A percentile compares a stretch with the other conserved stretches of the same genome.
Evolutionary conservation across 2,797 vertebrate species (phyloP).

Genomic region (Gambusia yucatana): DNA sequence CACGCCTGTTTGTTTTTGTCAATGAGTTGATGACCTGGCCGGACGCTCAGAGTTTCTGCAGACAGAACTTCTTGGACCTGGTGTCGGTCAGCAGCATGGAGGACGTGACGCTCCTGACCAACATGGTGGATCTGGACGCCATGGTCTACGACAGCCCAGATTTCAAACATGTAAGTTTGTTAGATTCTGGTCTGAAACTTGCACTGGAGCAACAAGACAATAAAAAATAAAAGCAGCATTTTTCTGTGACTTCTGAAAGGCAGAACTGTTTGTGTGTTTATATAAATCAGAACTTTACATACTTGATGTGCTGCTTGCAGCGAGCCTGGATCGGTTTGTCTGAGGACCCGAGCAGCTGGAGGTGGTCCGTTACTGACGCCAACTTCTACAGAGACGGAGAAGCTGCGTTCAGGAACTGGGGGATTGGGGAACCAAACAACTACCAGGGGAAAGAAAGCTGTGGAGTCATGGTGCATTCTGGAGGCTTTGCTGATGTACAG

Average conservation of each 20-base stretch:
- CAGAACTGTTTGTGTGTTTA: background rate
- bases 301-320: conserved; percentile 3
- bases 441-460: rapidly evolving
- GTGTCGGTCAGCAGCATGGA: conserved; percentile 31
- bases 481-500: rapidly evolving
- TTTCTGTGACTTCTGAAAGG: background rate
- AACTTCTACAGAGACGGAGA: conserved; percentile 11
- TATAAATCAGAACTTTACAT: background rate
- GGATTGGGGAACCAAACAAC: background rate
- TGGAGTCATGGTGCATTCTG: background rate
- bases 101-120: conserved; percentile 14
- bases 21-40: conserved; percentile 6
- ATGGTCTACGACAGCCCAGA: background rate
- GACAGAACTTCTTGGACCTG: conserved; percentile 32
- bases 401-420: conserved; percentile 24
- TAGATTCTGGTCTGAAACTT: too few relatives aligned
- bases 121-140: background rate
- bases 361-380: conserved; percentile 43
- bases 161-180: background rate
- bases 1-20: conserved; percentile 23
- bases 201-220: too few relatives aligned
- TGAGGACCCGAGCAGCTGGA: conserved; percentile 35
- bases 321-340: conserved; percentile 51
- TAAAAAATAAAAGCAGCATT: too few relatives aligned
- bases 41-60: conserved; percentile 32